Evolutionary conservation across 2,888 invertebrate genomes (phyloP).

Genomic region (Microchrysa polita): DNA sequence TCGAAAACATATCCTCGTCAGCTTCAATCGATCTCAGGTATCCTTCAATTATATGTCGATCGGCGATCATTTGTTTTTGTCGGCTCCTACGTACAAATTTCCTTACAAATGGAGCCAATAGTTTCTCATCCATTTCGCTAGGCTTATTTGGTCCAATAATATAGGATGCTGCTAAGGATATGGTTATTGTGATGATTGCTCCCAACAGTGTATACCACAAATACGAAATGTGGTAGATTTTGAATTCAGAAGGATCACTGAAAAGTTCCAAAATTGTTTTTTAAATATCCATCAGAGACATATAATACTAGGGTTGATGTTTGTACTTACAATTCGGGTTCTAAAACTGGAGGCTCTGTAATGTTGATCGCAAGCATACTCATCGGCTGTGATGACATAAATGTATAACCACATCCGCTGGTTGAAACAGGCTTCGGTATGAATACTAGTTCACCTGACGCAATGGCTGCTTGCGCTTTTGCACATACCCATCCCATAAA

Average conservation of each 20-base stretch:
- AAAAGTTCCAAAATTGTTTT: conserved; percentile 50
- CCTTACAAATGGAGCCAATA: conserved; percentile 78
- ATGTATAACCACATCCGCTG: conserved; percentile 67
- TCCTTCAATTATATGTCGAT: background rate
- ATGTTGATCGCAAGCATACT: conserved; percentile 57
- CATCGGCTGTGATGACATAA: conserved; percentile 60
- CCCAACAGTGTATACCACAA: conserved; percentile 80
- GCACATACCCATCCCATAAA: conserved; percentile 68
- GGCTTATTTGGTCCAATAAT: conserved; percentile 67
- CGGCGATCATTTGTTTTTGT: background rate
- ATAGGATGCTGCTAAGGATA: conserved; percentile 68
- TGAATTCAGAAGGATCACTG: conserved; percentile 56
- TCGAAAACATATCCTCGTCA: conserved; percentile 10
- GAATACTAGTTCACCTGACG: conserved; percentile 65
- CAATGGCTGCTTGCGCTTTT: conserved; percentile 67
- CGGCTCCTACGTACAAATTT: conserved; percentile 63
- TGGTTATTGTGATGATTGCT: conserved; percentile 67
- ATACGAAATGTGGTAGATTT: conserved; percentile 77
- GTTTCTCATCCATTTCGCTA: conserved; percentile 67
- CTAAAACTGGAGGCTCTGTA: conserved; percentile 50
- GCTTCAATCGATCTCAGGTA: background rate
- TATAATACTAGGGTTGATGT: background rate
- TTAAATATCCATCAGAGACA: conserved; percentile 40
- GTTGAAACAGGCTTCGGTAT: conserved; percentile 66
- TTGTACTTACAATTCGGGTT: conserved; percentile 45